Base-by-base conservation (phyloP, 2,888 invertebrate species). In the Eupeodes latifasciatus region DNA sequence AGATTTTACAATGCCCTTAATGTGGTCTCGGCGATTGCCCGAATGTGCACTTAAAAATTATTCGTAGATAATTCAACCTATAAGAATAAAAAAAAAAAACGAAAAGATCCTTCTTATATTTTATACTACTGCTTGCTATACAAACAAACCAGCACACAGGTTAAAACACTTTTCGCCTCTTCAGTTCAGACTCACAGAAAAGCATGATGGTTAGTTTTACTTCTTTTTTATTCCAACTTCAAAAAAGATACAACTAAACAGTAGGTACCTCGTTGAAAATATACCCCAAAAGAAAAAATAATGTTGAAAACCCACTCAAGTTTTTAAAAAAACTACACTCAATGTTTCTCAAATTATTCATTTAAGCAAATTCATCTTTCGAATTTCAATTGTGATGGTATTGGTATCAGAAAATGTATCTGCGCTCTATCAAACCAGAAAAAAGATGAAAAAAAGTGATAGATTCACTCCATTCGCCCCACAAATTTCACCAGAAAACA, bases 21-120 rank as follows among this genome's bases (percentile, higher is more conserved):
- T 89, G 89, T 85, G 85, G 89, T 89, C 89, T 85, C 89, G 82
- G 89, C 85, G 85, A 89, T 89, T 89, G 89, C 82, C 85, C 81
- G 89, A 89, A 89, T 89, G 89, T 89, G 89, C 89, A 85, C 89
- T 89, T 89, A 89, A 89, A 89, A 85, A 89, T 89, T 89, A 88
- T 88, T 85, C 82, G 80, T 86, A 86, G 80, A 89, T 89, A 86
- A 85, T 87, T 85, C 74, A 89, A 84, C 90, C 85, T 86, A 88
- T 88, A 88, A 88, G 87, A 71, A 84, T 77, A 49, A 47, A 47
- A 86, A 83, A 76, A 81, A 87, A 83, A n/a, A n/a, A n/a, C n/a
- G n/a, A n/a, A n/a, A 76, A 81, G 84, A 87, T 87, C 87, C 87
- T 84, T 84, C 71, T 71, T 53, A 66, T 16, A 12, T 19, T 19